Evolutionary conservation across 2,113 vertebrate genomes (phyloP).

Genomic region (Amia ocellicauda): DNA sequence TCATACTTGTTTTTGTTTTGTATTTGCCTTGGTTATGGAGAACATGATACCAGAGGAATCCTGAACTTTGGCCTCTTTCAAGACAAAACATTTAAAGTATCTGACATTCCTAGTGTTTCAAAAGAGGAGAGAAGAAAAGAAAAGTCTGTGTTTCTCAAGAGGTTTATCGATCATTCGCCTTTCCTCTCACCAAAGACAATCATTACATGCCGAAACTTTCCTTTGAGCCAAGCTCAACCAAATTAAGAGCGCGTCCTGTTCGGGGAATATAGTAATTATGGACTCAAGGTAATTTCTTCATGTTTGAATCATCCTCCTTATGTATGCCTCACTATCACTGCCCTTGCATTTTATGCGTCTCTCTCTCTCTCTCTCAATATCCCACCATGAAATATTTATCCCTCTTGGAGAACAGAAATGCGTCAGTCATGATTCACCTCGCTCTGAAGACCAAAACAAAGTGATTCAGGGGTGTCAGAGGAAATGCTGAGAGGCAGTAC

Average conservation of each 20-base stretch:
- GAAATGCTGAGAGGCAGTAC: not conserved
- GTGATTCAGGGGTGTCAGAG: not conserved
- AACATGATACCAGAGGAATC: not conserved
- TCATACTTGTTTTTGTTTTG: not conserved
- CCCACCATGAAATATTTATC: not conserved
- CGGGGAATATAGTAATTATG: no score
- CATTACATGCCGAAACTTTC: not conserved
- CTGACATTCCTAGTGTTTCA: not conserved
- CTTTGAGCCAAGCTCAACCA: no score
- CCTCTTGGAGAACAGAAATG: not conserved
- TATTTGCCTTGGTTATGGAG: not conserved
- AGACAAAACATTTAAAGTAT: not conserved
- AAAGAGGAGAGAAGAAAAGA: not conserved
- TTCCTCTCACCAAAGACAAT: not conserved
- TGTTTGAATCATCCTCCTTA: not conserved
- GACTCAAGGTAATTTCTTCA: not conserved
- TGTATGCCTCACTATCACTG: not conserved
- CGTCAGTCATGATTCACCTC: conserved; percentile 3
- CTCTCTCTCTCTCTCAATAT: not conserved
- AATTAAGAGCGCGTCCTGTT: not conserved
- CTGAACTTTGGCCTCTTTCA: not conserved
- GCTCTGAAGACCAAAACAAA: not conserved
- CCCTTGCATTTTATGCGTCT: not conserved
- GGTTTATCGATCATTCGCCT: not conserved
- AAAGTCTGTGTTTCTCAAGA: not conserved